Percentiles rank a stretch among this genome's conserved stretches.
Evolutionary conservation across 2,797 vertebrate species (phyloP).

Genomic region (Meda fulgida): DNA sequence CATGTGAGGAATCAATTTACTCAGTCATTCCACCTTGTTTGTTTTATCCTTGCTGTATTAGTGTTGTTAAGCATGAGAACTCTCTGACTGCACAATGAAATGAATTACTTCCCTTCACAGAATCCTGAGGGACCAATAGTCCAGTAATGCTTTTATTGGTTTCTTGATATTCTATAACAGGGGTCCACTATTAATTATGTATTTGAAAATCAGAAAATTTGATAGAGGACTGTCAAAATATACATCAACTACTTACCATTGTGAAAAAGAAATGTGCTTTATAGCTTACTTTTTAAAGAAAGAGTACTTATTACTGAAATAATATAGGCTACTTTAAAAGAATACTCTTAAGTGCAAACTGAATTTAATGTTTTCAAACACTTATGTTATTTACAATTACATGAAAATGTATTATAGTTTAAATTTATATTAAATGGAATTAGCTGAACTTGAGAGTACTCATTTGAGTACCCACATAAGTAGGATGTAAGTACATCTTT

Average conservation of each 20-base stretch:
- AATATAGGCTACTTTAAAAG: background rate
- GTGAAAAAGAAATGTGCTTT: background rate
- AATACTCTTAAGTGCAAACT: background rate
- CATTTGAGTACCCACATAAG: background rate
- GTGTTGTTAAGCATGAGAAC: conserved; percentile 3
- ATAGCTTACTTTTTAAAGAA: background rate
- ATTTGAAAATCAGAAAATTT: background rate
- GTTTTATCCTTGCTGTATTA: conserved; percentile 32
- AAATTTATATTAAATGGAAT: background rate
- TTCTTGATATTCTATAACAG: conserved; percentile 4
- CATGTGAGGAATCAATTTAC: background rate
- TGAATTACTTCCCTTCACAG: background rate
- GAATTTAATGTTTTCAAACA: no score
- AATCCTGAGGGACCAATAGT: background rate
- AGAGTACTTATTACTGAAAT: background rate
- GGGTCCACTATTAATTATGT: background rate
- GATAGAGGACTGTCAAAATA: background rate
- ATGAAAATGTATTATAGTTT: background rate
- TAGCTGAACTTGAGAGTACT: background rate
- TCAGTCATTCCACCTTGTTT: conserved; percentile 16
- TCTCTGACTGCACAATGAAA: conserved; percentile 33
- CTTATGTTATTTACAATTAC: no score
- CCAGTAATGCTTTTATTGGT: background rate
- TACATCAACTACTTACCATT: background rate
- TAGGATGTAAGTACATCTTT: no score